Conservation (phyloP, 2,113 vertebrate species). For the Tenebrosternarchus preto region DNA sequence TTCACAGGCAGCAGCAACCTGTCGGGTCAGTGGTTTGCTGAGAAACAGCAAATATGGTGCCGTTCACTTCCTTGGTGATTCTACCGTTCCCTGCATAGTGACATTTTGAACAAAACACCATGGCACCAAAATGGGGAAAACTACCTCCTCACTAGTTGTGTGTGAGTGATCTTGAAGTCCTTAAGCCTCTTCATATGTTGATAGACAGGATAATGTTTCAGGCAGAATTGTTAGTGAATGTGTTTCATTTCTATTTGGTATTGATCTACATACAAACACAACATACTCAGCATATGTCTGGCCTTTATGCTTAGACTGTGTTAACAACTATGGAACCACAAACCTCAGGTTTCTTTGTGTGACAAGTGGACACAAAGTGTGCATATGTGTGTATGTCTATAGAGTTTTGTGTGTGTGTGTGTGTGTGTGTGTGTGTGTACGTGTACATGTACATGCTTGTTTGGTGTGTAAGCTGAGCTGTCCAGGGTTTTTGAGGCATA, state of each 20-base stretch:
- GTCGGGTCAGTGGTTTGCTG: constrained; percentile 3
- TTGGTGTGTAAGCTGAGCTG: constrained; percentile 33
- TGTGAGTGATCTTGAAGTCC: background rate
- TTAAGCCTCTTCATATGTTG: background rate
- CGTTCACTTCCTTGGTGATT: constrained; percentile 28
- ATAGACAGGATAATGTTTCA: too few relatives aligned
- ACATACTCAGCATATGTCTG: too few relatives aligned
- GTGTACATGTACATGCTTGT: background rate
- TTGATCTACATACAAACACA: too few relatives aligned
- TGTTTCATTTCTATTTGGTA: too few relatives aligned
- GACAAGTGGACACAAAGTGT: too few relatives aligned
- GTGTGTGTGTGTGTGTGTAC: too few relatives aligned
- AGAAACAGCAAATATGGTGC: constrained; percentile 1
- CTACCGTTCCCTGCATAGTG: constrained; percentile 1
- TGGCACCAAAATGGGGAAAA: background rate
- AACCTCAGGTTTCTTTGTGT: too few relatives aligned
- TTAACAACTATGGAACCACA: background rate
- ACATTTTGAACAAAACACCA: background rate
- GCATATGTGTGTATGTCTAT: too few relatives aligned
- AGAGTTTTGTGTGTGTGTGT: too few relatives aligned
- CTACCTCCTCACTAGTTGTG: background rate
- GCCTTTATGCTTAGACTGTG: too few relatives aligned
- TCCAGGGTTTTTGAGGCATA: constrained; percentile 7
- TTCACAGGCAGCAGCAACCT: constrained; percentile 3
- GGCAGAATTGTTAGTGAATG: too few relatives aligned